Evolutionary conservation across 53 echinoderm and acorn worm species (phyloP), one percentile per base, ranked within the genome.

Genomic region (Pentamera pediparva): DNA sequence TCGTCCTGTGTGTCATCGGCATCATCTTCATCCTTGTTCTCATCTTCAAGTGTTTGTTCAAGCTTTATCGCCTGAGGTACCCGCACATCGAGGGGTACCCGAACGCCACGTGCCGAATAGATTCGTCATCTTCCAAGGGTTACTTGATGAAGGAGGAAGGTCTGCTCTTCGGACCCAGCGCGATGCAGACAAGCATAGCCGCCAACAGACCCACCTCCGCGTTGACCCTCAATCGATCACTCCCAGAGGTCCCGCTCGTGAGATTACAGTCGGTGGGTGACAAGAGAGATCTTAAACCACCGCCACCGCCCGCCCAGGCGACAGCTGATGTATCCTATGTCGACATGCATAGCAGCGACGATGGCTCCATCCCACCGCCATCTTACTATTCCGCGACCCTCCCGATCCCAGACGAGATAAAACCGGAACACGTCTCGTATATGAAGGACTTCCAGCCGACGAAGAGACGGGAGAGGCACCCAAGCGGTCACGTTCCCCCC

Each of bases 301-400:
- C 18, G 54, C 54, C 25, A 54, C 28, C 45, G 18, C 43, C 26
- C 13, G 41, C 24, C 24, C 41, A 27, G 24, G 26, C 40, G 11
- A 41, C 67, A 45, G 41, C 18, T 28, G 67, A 67, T 39, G 67
- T 67, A 26, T 67, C 67, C 38, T 67, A 67, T 30, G 67, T 67
- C 27, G 67, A 67, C 30, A 67, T 67, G 67, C 67, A 67, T 45
- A 40, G 67, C 28, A 67, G 41, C 21, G 67, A 67, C 2, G 67
- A 67, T 5, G 67, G 67, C 1, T 29, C 67, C 22, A 37, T 43
- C 29, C 29, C 67, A 25, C 67, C 67, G 6, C 67, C 67, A 21
- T 67, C 67, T 67, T 67, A 67, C 67, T 67, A 67, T 67, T 67
- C 67, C 22, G 67, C 67, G 2, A 67, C 67, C 27, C 67, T 67